These are phyloP conservation scores for Pelosia muscerda DNA, from an alignment of 2,888 invertebrate genomes.

Conservation along the genomic window DNA sequence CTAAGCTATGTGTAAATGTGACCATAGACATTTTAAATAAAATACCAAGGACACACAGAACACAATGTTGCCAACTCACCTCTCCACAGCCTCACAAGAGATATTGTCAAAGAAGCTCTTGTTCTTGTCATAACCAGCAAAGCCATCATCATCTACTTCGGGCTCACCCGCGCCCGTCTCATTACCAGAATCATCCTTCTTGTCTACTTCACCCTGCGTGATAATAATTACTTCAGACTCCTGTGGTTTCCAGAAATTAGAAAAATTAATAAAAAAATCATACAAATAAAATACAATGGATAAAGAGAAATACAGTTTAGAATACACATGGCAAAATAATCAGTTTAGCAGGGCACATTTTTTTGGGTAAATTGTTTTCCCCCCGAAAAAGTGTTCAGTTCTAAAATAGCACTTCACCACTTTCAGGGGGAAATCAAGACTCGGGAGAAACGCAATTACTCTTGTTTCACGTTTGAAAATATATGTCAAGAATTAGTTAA, in stretches of 20 bases:
- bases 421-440: too few species aligned
- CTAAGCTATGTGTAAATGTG: too few species aligned
- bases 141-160: slow-evolving; percentile 91
- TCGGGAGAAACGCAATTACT: too few species aligned
- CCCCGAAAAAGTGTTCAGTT: too few species aligned
- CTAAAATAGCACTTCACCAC: too few species aligned
- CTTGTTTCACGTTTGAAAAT: too few species aligned
- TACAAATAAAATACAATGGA: background rate
- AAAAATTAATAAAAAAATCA: slow-evolving; percentile 21
- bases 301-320: background rate
- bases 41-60: background rate
- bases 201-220: slow-evolving; percentile 89
- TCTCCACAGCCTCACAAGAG: slow-evolving; percentile 98
- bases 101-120: slow-evolving; percentile 99
- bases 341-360: too few species aligned
- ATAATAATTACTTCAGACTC: slow-evolving; percentile 54
- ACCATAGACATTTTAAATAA: background rate
- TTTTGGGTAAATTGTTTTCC: too few species aligned
- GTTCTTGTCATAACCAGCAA: slow-evolving; percentile 96
- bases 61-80: slow-evolving; percentile 74
- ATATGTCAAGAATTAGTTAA: too few species aligned
- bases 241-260: slow-evolving; percentile 40
- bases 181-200: slow-evolving; percentile 96
- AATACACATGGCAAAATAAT: too few species aligned
- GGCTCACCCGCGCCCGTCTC: slow-evolving; percentile 95